Base-by-base conservation (phyloP, 2,113 vertebrate genomes). In the Himantopus leucocephalus region DNA sequence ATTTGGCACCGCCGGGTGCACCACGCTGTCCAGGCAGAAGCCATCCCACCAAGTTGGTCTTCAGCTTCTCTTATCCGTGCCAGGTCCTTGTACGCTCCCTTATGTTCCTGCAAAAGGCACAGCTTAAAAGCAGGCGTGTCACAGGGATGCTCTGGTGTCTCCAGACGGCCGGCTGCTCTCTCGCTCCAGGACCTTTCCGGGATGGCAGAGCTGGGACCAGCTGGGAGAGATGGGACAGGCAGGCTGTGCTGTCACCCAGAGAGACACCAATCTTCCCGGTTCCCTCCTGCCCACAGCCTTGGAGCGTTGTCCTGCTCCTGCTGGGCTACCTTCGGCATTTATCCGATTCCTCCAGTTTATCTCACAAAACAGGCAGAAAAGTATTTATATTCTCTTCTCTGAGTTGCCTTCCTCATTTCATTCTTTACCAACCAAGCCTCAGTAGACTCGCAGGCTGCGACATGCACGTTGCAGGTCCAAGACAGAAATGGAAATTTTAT, bases 121-220 rank as follows among this genome's bases (percentile, higher is more conserved):
- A 39, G 73, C 24, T 68, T 35, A 22, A 52, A 39, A 76, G 63
- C 39, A 88, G 35, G 2, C 2, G 1, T 32, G 20, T n/a, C 15
- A 26, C n/a, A 27, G 0, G 2, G 74, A 27, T 50, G 43, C n/a
- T 73, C n/a, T 2, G 2, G 47, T 1, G 3, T 29, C 32, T 84
- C 47, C 52, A 18, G 41, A 14, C 0, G 0, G 41, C 27, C 1
- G 12, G 24, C 71, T 26, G 10, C 48, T 68, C 19, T 29, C 27
- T 37, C 6, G 2, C 26, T 66, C 37, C 6, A 1, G 35, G 8
- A 56, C 22, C 30, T 53, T 48, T 41, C 66, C 2, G 3, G 47
- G 19, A 41, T 21, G 14, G 23, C 24, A 63, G 17, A 68, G n/a
- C 52, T 14, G 14, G 21, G 72, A 48, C 13, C 43, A n/a, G 27